phyloP scores from a whole-genome alignment of 2,888 invertebrate genomes.

The Diplolepis rosae region DNA sequence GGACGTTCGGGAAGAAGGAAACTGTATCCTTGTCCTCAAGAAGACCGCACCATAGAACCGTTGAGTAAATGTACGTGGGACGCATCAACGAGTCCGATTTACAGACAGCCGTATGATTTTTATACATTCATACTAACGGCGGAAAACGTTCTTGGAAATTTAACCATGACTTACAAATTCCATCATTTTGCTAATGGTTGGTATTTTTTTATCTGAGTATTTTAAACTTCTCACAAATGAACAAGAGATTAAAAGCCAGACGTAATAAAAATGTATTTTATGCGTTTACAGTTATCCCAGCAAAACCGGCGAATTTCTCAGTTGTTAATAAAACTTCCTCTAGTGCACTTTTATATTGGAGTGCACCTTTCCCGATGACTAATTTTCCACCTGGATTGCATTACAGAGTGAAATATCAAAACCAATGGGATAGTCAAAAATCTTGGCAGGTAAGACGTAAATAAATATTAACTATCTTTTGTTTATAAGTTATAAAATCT shows the following conservation, averaged over 20 bases:
- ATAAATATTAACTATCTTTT: background rate
- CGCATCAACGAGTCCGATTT: conserved; percentile 75
- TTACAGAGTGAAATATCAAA: conserved; percentile 76
- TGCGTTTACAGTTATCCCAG: conserved; percentile 73
- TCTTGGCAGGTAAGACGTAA: conserved; percentile 71
- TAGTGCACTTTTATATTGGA: conserved; percentile 75
- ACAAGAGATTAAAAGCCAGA: no score
- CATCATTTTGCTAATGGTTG: conserved; percentile 77
- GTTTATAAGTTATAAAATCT: background rate
- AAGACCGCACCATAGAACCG: conserved; percentile 38
- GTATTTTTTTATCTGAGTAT: conserved; percentile 36
- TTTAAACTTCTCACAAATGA: no score
- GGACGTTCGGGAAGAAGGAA: conserved; percentile 71
- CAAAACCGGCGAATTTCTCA: conserved; percentile 74
- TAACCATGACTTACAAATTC: conserved; percentile 75
- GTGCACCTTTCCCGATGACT: conserved; percentile 73
- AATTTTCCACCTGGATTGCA: conserved; percentile 75
- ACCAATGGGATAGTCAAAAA: conserved; percentile 73
- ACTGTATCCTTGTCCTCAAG: conserved; percentile 57
- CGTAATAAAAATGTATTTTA: conserved; percentile 10
- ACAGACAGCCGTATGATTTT: conserved; percentile 74
- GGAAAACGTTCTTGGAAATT: conserved; percentile 79
- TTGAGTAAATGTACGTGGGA: conserved; percentile 75
- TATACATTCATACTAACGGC: conserved; percentile 79
- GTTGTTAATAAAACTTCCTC: conserved; percentile 73